phyloP scores from a whole-genome alignment of 2,113 vertebrate species.

The Chamaea fasciata region DNA sequence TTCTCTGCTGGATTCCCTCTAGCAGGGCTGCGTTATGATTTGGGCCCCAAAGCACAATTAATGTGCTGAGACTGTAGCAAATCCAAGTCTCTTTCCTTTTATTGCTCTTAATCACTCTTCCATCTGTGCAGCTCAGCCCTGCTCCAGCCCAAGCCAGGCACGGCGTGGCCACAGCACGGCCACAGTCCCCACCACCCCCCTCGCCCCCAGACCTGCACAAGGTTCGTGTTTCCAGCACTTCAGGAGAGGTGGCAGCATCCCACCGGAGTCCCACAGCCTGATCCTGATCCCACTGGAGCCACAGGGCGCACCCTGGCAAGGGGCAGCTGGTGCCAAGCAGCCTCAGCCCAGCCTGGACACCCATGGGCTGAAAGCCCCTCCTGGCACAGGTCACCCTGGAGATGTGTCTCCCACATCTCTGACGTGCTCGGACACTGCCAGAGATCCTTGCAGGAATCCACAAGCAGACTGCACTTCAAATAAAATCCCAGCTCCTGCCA shows the following conservation, averaged over 20 bases:
- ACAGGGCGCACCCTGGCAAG: accelerated
- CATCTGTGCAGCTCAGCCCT: constrained; percentile 42
- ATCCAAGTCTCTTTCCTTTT: constrained; percentile 65
- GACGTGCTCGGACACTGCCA: accelerated
- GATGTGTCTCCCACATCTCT: accelerated
- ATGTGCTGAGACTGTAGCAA: constrained; percentile 57
- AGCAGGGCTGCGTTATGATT: constrained; percentile 47
- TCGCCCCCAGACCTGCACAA: accelerated
- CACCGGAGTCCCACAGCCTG: not conserved
- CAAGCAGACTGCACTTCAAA: not conserved
- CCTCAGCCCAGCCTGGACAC: not conserved
- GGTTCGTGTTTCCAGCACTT: not conserved
- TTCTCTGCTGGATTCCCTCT: constrained; percentile 60
- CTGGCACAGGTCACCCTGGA: not conserved
- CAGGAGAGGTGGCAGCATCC: not conserved
- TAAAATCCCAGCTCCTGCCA: not conserved
- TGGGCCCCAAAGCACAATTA: constrained; percentile 61
- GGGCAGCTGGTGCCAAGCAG: not conserved
- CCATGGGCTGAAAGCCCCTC: not conserved
- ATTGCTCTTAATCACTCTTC: constrained; percentile 67
- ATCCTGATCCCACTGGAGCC: accelerated
- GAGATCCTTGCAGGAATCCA: not conserved
- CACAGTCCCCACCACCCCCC: not conserved
- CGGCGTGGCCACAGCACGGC: not conserved
- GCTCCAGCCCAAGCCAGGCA: not conserved